These are phyloP conservation scores for Nasua narica DNA, from an alignment of 2,797 vertebrate genomes.

Conservation along the genomic window DNA sequence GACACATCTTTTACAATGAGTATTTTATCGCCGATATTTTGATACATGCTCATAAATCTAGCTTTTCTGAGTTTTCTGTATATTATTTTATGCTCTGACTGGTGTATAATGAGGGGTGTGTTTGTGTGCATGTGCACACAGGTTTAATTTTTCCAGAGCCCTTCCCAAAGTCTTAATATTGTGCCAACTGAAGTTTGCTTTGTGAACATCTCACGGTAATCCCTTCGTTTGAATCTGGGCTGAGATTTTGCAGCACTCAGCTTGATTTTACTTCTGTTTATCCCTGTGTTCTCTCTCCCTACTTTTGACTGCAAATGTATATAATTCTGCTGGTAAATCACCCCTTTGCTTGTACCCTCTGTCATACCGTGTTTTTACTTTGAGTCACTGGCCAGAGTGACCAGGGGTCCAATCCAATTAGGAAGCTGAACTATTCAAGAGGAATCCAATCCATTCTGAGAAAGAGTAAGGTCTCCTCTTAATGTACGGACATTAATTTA, in stretches of 20 bases:
- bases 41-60: neutral
- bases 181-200: neutral
- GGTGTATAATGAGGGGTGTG: neutral
- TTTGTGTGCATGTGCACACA: neutral
- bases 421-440: constrained; percentile 44
- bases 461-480: neutral
- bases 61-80: neutral
- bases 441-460: neutral
- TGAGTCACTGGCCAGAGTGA: neutral
- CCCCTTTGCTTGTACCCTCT: neutral
- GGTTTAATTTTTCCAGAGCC: neutral
- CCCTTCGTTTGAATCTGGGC: neutral
- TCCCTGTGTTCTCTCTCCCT: neutral
- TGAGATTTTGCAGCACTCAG: neutral
- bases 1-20: neutral
- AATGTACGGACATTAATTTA: constrained; percentile 43
- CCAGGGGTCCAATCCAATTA: neutral
- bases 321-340: neutral
- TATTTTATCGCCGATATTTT: neutral
- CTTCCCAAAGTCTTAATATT: neutral
- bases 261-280: neutral
- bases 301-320: neutral
- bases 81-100: constrained; percentile 6
- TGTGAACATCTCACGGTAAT: neutral
- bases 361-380: neutral